These are phyloP conservation scores for Rynchops niger DNA, from an alignment of 2,113 vertebrate genomes.

Conservation along the genomic window DNA sequence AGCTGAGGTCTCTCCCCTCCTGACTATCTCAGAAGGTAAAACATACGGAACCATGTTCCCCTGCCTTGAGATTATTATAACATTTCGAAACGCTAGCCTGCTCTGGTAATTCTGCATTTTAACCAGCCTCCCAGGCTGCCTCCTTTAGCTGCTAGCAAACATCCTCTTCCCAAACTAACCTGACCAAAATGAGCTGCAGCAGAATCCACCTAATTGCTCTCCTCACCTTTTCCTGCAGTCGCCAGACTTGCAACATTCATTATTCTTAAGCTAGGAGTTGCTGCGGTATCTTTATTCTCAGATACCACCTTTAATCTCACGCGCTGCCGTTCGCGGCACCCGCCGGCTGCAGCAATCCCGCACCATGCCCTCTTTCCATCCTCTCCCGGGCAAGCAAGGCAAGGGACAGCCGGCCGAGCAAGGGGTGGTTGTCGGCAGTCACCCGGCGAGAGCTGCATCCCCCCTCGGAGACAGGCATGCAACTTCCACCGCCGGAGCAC, in stretches of 20 bases:
- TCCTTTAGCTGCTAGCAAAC: background rate
- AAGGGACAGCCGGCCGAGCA: background rate
- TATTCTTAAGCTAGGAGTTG: background rate
- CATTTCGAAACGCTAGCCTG: background rate
- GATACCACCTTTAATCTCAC: background rate
- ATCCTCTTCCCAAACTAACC: background rate
- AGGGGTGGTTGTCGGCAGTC: background rate
- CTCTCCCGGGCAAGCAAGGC: background rate
- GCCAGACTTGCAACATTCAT: background rate
- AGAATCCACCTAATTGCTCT: background rate
- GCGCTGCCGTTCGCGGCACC: background rate
- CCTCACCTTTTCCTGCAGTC: background rate
- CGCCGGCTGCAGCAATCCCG: background rate
- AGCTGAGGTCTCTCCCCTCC: background rate
- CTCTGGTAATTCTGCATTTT: background rate
- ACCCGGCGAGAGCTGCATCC: background rate
- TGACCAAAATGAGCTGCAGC: background rate
- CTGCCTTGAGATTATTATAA: background rate
- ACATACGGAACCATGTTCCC: background rate
- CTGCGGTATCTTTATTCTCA: background rate
- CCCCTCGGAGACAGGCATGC: slow-evolving; percentile 15
- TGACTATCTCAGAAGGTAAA: background rate
- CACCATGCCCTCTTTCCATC: background rate
- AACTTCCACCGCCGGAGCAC: slow-evolving; percentile 19
- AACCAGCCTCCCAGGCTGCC: background rate